phyloP scores from a whole-genome alignment of 2,113 vertebrate species.

The Lagopus muta region DNA sequence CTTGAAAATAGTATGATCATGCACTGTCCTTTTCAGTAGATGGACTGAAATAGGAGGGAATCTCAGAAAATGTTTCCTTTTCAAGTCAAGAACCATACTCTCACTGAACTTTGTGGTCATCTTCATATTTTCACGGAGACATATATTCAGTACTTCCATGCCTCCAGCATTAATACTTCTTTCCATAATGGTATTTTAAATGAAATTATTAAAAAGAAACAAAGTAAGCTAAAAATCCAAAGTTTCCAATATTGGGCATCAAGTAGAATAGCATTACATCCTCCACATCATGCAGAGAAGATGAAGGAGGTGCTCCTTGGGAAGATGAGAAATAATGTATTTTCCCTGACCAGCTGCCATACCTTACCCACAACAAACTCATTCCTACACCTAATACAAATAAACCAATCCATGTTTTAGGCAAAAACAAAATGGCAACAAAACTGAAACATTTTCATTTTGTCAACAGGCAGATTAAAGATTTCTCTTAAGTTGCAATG shows the following conservation, averaged over 20 bases:
- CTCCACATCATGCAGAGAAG: not conserved
- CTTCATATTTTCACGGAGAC: not conserved
- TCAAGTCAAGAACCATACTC: not conserved
- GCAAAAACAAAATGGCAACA: not conserved
- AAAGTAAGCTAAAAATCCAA: not conserved
- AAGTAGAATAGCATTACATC: not conserved
- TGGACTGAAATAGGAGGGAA: not conserved
- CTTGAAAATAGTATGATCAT: not conserved
- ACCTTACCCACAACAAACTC: not conserved
- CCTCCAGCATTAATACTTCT: not conserved
- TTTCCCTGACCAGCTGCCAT: not conserved
- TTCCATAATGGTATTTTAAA: not conserved
- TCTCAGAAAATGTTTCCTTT: not conserved
- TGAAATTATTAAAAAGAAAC: not conserved
- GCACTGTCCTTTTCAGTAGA: not conserved
- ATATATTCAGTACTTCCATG: not conserved
- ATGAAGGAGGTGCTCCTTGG: not conserved
- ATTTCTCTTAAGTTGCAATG: slow-evolving; percentile 30
- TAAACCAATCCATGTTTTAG: not conserved
- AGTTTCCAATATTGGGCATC: not conserved
- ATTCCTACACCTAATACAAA: not conserved
- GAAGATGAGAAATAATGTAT: not conserved
- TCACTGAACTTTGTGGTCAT: fast-evolving
- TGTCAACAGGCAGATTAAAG: slow-evolving; percentile 20
- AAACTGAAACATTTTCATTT: slow-evolving; percentile 4